Conservation (phyloP, 2,113 vertebrate genomes). For the Pristiophorus japonicus region DNA sequence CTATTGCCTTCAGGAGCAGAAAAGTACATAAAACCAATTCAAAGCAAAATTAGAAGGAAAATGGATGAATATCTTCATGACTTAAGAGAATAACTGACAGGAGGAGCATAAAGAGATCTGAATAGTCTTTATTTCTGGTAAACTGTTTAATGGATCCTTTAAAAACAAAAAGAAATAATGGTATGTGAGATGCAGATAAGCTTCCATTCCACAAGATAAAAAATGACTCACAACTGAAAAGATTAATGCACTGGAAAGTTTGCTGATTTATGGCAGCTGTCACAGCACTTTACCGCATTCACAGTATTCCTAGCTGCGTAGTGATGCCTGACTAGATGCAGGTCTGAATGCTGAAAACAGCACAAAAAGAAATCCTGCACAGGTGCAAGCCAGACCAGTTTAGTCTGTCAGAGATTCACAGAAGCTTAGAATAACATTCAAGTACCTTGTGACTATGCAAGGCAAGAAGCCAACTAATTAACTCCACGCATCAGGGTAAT, state of each 20-base stretch:
- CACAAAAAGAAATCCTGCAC: constrained; percentile 1
- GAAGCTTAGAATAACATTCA: not conserved
- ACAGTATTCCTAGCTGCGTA: constrained; percentile 1
- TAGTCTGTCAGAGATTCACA: constrained; percentile 21
- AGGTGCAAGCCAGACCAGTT: not conserved
- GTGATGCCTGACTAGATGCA: not conserved
- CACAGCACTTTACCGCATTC: constrained; percentile 35
- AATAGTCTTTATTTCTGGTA: not conserved
- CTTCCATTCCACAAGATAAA: not conserved
- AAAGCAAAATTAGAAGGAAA: not conserved
- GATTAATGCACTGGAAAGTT: constrained; percentile 32
- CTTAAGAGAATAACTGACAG: not conserved
- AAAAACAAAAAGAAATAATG: not conserved
- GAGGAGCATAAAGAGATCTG: not conserved
- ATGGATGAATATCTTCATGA: not conserved
- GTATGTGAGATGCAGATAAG: constrained; percentile 17
- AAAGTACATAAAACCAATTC: not conserved
- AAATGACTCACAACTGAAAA: constrained; percentile 23
- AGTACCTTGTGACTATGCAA: constrained; percentile 15
- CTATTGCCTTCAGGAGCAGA: not conserved
- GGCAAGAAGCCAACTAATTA: constrained; percentile 27
- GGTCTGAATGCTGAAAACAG: constrained; percentile 12
- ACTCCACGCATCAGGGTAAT: not conserved
- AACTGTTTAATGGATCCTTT: not conserved
- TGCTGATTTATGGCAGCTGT: constrained; percentile 35